Evolutionary conservation across 2,113 vertebrate species (phyloP).

Genomic region (Chitala chitala): DNA sequence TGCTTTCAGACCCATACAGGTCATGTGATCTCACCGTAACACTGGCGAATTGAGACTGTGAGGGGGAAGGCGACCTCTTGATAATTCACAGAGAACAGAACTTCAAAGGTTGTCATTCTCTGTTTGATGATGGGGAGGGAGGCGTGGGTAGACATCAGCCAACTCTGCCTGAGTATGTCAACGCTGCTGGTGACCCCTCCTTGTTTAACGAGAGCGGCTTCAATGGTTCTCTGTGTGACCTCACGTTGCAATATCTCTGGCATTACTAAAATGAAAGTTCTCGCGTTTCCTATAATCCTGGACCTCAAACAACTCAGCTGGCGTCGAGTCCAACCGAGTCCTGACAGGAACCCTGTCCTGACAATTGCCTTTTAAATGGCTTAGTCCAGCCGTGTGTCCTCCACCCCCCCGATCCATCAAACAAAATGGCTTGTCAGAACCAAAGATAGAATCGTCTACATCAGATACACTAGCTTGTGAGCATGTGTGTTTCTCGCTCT

Average conservation of each 20-base stretch:
- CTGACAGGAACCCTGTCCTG: slow-evolving; percentile 8
- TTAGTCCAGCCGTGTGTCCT: not conserved
- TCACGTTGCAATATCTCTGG: slow-evolving; percentile 14
- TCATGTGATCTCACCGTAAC: not conserved
- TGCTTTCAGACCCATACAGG: not conserved
- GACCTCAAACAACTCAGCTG: slow-evolving; percentile 33
- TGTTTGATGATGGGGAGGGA: too few species aligned
- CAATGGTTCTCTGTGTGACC: not conserved
- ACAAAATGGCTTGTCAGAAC: not conserved
- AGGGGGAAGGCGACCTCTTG: not conserved
- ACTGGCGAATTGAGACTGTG: too few species aligned
- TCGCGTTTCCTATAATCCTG: slow-evolving; percentile 39
- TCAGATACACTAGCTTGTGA: not conserved
- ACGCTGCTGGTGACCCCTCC: not conserved
- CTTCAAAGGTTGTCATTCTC: too few species aligned
- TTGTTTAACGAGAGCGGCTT: not conserved
- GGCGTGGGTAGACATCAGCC: too few species aligned
- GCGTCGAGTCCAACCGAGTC: slow-evolving; percentile 4
- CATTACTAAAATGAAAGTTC: slow-evolving; percentile 31
- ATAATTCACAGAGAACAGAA: not conserved
- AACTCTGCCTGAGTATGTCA: not conserved
- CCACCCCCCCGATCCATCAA: not conserved
- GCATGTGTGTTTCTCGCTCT: not conserved
- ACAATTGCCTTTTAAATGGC: not conserved
- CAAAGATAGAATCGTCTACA: not conserved